phyloP scores from a whole-genome alignment of 1,140 invertebrate genomes.

The Drosophila guanche region DNA sequence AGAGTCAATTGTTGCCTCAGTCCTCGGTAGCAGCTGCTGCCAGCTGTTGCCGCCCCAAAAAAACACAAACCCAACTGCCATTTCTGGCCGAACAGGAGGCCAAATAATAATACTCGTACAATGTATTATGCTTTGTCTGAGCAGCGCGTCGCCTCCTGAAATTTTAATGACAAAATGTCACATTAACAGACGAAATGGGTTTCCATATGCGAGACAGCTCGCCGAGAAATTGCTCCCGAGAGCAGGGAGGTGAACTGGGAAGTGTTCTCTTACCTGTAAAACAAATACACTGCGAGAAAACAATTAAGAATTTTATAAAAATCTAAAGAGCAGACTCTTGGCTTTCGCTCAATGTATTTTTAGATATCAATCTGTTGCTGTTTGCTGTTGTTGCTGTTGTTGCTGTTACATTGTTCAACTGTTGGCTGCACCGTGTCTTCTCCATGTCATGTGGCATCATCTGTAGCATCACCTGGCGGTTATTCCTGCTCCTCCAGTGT shows the following conservation, averaged over 20 bases:
- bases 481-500: slow-evolving; percentile 41
- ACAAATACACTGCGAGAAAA: slow-evolving; percentile 2
- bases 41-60: slow-evolving; percentile 55
- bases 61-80: slow-evolving; percentile 25
- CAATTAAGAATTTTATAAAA: neutral
- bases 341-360: slow-evolving; percentile 11
- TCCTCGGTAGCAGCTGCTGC: slow-evolving; percentile 51
- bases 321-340: neutral
- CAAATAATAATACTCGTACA: slow-evolving; percentile 61
- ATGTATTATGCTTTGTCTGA: slow-evolving; percentile 67
- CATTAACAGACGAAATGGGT: slow-evolving; percentile 70
- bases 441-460: slow-evolving; percentile 62
- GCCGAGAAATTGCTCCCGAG: slow-evolving; percentile 18
- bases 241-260: neutral
- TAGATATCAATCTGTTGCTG: slow-evolving; percentile 33
- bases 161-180: slow-evolving; percentile 76
- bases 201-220: slow-evolving; percentile 39
- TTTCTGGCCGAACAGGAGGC: slow-evolving; percentile 20
- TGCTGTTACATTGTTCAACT: slow-evolving; percentile 24
- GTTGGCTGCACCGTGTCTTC: slow-evolving; percentile 35
- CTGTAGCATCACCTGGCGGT: slow-evolving; percentile 31
- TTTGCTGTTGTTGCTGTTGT: slow-evolving; percentile 34
- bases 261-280: neutral
- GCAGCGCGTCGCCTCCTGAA: slow-evolving; percentile 58
- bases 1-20: slow-evolving; percentile 11